A percentile compares a stretch with the other conserved stretches of the same genome.
phyloP scores from a whole-genome alignment of 2,888 invertebrate genomes.

The Reticulitermes lucifugus region DNA sequence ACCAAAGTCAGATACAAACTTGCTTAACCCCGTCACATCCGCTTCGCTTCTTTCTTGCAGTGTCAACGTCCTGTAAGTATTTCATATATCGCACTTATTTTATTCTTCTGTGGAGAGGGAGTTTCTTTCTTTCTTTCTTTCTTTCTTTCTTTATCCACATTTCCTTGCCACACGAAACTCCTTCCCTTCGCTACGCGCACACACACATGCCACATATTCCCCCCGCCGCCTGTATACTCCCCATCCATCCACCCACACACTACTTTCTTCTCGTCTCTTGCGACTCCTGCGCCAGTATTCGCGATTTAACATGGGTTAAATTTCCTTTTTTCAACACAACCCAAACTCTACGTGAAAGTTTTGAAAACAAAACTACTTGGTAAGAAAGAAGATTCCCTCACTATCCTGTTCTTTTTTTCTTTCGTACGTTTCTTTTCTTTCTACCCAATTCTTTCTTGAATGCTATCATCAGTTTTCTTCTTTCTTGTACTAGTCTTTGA shows the following conservation, averaged over 20 bases:
- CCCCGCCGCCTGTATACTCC: no score
- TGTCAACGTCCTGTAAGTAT: constrained; percentile 2
- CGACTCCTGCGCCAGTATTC: background rate
- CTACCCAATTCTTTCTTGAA: background rate
- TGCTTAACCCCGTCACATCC: background rate
- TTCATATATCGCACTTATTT: background rate
- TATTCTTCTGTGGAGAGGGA: background rate
- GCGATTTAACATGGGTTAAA: constrained; percentile 15
- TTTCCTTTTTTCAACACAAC: background rate
- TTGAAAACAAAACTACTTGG: no score
- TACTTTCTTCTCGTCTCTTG: no score
- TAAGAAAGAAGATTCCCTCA: no score
- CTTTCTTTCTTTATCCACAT: background rate
- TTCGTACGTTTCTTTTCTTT: background rate
- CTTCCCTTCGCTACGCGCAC: no score
- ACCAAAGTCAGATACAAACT: background rate
- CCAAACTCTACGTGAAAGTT: background rate
- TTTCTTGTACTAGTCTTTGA: background rate
- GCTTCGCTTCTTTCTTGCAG: background rate
- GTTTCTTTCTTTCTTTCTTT: background rate
- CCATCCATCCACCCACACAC: no score
- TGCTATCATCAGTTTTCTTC: background rate
- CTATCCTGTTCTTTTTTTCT: background rate
- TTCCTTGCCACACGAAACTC: no score
- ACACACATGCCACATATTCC: no score